Evolutionary conservation across 2,888 invertebrate species (phyloP).

Genomic region (Geotrupes spiniger): DNA sequence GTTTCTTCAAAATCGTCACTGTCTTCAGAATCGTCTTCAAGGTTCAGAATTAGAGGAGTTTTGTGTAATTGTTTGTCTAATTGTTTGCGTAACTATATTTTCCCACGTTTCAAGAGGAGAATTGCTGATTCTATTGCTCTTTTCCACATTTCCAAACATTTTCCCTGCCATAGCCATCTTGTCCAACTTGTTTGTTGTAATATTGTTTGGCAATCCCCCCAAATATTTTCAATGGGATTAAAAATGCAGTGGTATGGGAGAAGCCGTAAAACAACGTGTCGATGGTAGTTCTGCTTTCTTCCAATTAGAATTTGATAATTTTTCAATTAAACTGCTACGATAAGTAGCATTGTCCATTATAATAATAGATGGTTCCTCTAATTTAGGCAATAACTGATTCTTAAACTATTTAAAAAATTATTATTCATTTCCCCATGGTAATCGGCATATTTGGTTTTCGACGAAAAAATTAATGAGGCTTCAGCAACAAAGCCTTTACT

Average conservation of each 20-base stretch:
- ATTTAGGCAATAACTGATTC: not conserved
- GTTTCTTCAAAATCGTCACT: too few relatives aligned
- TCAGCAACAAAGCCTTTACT: too few relatives aligned
- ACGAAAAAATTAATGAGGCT: too few relatives aligned
- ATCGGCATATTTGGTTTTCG: not conserved
- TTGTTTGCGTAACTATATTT: not conserved
- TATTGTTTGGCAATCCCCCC: not conserved
- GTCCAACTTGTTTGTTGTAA: not conserved
- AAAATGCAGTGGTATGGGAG: not conserved
- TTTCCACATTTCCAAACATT: not conserved
- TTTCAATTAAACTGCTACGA: not conserved
- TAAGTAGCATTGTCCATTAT: not conserved
- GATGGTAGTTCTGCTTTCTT: not conserved
- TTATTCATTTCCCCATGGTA: conserved; percentile 1
- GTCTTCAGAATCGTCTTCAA: too few relatives aligned
- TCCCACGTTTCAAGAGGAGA: not conserved
- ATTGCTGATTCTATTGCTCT: too few relatives aligned
- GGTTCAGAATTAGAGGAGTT: too few relatives aligned
- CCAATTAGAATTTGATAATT: not conserved
- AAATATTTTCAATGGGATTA: not conserved
- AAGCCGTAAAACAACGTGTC: not conserved
- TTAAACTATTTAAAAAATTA: not conserved
- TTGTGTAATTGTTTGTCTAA: too few relatives aligned
- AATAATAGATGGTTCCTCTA: conserved; percentile 1
- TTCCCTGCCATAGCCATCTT: not conserved